Conservation (phyloP, 1,140 invertebrate genomes). For the Littorina saxatilis region DNA sequence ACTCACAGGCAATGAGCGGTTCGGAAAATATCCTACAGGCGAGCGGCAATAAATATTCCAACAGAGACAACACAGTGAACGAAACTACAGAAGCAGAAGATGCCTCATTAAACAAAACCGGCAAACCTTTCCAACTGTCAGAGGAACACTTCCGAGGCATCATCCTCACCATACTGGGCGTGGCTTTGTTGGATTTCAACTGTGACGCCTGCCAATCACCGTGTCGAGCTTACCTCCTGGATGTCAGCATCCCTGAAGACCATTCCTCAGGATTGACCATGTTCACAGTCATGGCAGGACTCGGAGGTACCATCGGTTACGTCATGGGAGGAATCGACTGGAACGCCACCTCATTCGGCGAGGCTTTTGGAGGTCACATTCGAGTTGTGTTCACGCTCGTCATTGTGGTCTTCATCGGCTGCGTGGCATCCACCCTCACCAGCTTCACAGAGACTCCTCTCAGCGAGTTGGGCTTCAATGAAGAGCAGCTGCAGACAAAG, state of each 20-base stretch:
- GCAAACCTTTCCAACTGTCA: slow-evolving; percentile 32
- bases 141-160: slow-evolving; percentile 74
- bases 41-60: no score
- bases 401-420: slow-evolving; percentile 62
- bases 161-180: slow-evolving; percentile 94
- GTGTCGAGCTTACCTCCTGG: slow-evolving; percentile 92
- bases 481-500: slow-evolving; percentile 58
- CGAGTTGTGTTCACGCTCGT: slow-evolving; percentile 82
- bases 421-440: slow-evolving; percentile 63
- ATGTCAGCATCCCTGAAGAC: slow-evolving; percentile 94
- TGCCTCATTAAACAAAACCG: no score
- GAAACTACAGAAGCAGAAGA: no score
- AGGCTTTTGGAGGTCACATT: slow-evolving; percentile 85
- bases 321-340: slow-evolving; percentile 94
- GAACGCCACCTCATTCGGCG: slow-evolving; percentile 85
- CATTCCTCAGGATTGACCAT: slow-evolving; percentile 94
- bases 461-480: slow-evolving; percentile 50
- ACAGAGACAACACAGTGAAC: no score
- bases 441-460: slow-evolving; percentile 72
- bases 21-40: no score
- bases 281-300: slow-evolving; percentile 96
- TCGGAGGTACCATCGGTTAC: slow-evolving; percentile 96
- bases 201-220: slow-evolving; percentile 97
- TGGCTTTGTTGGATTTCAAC: slow-evolving; percentile 95
- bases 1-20: no score